Evolutionary conservation across 2,113 vertebrate genomes (phyloP), one percentile per base, ranked within the genome.

Genomic region (Ptychochromis oligacanthus): DNA sequence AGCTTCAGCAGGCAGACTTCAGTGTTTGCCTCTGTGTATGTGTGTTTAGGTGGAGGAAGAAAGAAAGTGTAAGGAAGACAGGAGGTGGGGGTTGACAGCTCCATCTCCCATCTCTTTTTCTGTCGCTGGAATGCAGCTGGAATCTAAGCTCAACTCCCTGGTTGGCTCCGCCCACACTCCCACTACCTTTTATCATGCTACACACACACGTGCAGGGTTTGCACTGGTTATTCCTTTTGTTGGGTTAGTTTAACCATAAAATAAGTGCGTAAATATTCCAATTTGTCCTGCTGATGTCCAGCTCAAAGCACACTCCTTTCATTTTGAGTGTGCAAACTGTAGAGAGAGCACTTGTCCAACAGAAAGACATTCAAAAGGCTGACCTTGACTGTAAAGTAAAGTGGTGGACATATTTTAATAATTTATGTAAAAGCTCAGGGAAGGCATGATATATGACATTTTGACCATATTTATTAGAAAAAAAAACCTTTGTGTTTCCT

Each of bases 111-210:
- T 92, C 89, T 81, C 64, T 79, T 81, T 87, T 86, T 86, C 77
- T 81, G 57, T 60, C 83, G 80, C 84, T 88, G 93, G 92, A 94
- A 95, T 95, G 93, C 74, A 64, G 85, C 88, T 87, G 89, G 88
- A 93, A 92, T 93, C 75, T 87, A 88, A 91, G 83, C 86, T 84
- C 0, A 34, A 91, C 92, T 92, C 90, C 93, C 84, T 58, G 60
- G 40, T 77, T 88, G 75, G 86, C 86, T 88, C 83, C 88, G 18
- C 88, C 87, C 79, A 87, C 89, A 87, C 90, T 91, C 85, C 92
- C 87, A 90, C 84, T 40, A 65, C 79, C 89, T 91, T 77, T 75
- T 82, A 75, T 83, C 83, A 79, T 75, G 55, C 79, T 62, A 40
- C 84, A 83, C 60, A 75, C 64, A 61, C 60, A 83, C 84, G 52